These are phyloP conservation scores for Chymomyza costata DNA, from an alignment of 1,140 invertebrate species.

Conservation along the genomic window DNA sequence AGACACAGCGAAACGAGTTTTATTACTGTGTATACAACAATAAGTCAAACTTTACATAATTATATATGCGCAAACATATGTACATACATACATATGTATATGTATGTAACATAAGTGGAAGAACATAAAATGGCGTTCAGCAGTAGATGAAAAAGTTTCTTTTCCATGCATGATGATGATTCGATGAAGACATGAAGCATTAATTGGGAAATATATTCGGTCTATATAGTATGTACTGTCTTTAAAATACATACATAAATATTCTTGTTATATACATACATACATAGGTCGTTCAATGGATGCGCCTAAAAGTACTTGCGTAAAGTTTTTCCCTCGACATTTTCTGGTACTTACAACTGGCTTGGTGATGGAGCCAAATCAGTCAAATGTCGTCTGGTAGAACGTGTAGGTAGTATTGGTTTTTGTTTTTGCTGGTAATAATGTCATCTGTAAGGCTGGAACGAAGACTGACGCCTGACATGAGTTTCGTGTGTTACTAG, in stretches of 20 bases:
- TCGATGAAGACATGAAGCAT: constrained; percentile 44
- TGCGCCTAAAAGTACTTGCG: too few relatives aligned
- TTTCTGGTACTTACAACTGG: too few relatives aligned
- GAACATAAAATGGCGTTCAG: neutral
- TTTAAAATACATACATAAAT: constrained; percentile 15
- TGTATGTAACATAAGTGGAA: neutral
- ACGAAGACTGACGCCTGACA: constrained; percentile 26
- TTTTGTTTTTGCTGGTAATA: constrained; percentile 30
- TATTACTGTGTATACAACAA: neutral
- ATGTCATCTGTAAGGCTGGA: constrained; percentile 47
- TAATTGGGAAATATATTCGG: constrained; percentile 67
- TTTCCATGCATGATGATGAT: neutral
- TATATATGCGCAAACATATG: constrained; percentile 19
- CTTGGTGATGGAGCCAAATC: too few relatives aligned
- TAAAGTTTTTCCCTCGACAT: too few relatives aligned
- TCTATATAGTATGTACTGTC: too few relatives aligned
- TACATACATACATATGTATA: constrained; percentile 31
- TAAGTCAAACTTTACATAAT: too few relatives aligned
- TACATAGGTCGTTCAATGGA: constrained; percentile 17
- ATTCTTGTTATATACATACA: constrained; percentile 19
- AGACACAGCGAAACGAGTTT: constrained; percentile 57
- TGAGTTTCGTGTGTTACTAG: constrained; percentile 9
- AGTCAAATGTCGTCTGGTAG: constrained; percentile 3
- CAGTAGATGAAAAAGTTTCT: neutral
- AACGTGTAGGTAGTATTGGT: constrained; percentile 21